Base-by-base conservation (phyloP, 2,888 invertebrate genomes). In the Leucoma salicis region DNA sequence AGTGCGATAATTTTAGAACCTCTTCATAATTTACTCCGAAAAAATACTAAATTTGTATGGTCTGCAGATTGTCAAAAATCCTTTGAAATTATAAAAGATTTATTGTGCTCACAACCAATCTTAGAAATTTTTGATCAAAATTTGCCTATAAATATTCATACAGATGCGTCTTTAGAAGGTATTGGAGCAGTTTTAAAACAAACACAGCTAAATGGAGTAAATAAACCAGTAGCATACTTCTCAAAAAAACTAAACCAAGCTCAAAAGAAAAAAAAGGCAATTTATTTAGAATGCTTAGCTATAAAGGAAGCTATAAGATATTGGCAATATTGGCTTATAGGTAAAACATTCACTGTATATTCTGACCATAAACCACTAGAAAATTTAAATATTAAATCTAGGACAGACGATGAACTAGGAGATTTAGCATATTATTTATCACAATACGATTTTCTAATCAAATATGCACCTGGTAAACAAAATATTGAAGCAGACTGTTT, bases 11-110 rank as follows among this genome's bases (percentile, higher is more conserved):
- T n/a, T n/a, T n/a, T n/a, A n/a, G n/a, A n/a, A n/a, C n/a, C n/a
- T n/a, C 28, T 59, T 3, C 59, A 62, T 43, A 59, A 57, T 12
- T 37, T 63, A 16, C 18, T 61, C 0, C 53, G 57, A 35, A 63
- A 65, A 54, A 25, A 37, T 7, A 35, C 46, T 41, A 39, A 31
- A n/a, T 57, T 62, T 41, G 35, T 27, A 18, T 64, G 58, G 60
- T 14, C 53, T 12, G 32, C 42, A 11, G 10, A 40, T 16, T 61
- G 53, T 39, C 38, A 37, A 32, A 13, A 31, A 10, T 7, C 38
- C 11, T 43, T 39, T n/a, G n/a, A n/a, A n/a, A n/a, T n/a, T n/a
- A n/a, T n/a, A n/a, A n/a, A n/a, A n/a, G n/a, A n/a, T n/a, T n/a
- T n/a, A n/a, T n/a, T n/a, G n/a, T n/a, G n/a, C n/a, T n/a, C n/a